Base-by-base conservation (phyloP, 2,113 vertebrate species). In the Callorhinus ursinus region DNA sequence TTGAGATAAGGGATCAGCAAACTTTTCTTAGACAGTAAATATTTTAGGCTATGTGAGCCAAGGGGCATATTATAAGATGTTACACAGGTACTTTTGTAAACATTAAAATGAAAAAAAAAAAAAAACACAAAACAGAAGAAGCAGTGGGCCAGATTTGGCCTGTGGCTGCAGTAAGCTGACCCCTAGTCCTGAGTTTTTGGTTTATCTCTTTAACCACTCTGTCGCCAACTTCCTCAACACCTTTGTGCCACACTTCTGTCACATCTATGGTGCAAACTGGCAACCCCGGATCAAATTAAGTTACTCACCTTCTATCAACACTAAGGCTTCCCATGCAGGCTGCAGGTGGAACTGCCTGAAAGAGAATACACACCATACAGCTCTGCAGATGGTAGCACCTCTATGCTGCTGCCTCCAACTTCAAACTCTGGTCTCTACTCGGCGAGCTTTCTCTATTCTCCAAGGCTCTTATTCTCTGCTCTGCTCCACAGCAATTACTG, bases 1-100 rank as follows among this genome's bases (percentile, higher is more conserved):
- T 67, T 49, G 72, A 57, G 57, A n/a, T 86, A 88, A 87, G 77
- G 49, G 12, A 31, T 65, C 42, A 96, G 61, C 36, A 97, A 90
- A 87, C 16, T 0, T 95, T 88, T 93, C 28, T 72, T 92, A 46
- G 51, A 69, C 7, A 53, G 8, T 69, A 80, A 88, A 53, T 72
- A 84, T 55, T 88, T 71, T 39, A 91, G 67, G 65, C 21, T 86
- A 49, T 63, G 39, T 86, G 26, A 49, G 46, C 21, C 21, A 63
- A 90, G 28, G 90, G 71, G 79, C n/a, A 76, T 39, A 88, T 74
- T 49, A 80, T 49, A 24, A 61, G 51, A 69, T 59, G 80, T 26
- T 74, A 72, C 49, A 10, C 46, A 82, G 21, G 88, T 67, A 72
- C 87, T 71, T 67, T 65, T 19, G 13, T n/a, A 84, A 96, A 71